phyloP scores from a whole-genome alignment of 2,797 vertebrate species.

The Coluber constrictor region DNA sequence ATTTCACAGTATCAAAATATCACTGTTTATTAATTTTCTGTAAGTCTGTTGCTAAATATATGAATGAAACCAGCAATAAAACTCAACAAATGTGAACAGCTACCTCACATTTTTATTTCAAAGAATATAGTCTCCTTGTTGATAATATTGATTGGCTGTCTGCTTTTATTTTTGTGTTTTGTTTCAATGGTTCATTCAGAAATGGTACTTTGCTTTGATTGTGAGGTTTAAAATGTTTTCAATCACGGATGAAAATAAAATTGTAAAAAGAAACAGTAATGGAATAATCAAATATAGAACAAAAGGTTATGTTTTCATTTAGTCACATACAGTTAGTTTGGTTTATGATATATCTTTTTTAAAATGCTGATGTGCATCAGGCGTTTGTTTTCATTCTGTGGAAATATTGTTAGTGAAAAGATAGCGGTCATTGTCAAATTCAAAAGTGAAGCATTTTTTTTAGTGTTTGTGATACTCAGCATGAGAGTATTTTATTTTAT shows the following conservation, averaged over 20 bases:
- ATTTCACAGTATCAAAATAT: background rate
- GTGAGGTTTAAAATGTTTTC: conserved; percentile 27
- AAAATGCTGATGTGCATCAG: background rate
- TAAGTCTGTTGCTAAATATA: conserved; percentile 38
- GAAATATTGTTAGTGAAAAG: background rate
- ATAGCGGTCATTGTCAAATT: background rate
- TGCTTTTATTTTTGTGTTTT: conserved; percentile 52
- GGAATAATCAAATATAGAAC: background rate
- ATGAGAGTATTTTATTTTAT: background rate
- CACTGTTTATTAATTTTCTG: background rate
- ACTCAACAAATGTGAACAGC: conserved; percentile 30
- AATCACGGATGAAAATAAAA: conserved; percentile 32
- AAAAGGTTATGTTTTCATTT: conserved; percentile 9
- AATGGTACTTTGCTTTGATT: conserved; percentile 42
- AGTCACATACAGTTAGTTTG: background rate
- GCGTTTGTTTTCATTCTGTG: conserved; percentile 3
- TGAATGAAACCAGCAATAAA: conserved; percentile 40
- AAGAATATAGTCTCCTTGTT: conserved; percentile 44
- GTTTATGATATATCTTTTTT: conserved; percentile 17
- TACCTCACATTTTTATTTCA: conserved; percentile 41
- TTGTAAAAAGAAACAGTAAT: conserved; percentile 40
- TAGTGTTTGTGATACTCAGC: background rate
- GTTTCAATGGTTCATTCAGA: conserved; percentile 43
- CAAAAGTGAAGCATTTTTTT: background rate
- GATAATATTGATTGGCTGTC: conserved; percentile 56